Evolutionary conservation across 2,797 vertebrate species (phyloP).

Genomic region (Neomorphus geoffroyi): DNA sequence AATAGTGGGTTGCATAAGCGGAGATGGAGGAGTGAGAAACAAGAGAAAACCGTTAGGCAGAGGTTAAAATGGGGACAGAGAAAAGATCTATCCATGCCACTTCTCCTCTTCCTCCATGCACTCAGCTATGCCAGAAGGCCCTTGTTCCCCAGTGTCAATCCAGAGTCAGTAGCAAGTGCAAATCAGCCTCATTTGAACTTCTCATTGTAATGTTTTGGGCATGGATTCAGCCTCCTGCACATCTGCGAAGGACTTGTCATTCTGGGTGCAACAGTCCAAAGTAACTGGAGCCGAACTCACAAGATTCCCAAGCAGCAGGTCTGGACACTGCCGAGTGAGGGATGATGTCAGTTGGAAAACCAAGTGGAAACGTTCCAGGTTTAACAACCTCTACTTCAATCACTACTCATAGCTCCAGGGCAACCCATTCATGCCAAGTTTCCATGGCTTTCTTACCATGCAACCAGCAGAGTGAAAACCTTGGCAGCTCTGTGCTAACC

Average conservation of each 20-base stretch:
- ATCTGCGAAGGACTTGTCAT: background rate
- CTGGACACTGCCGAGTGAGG: background rate
- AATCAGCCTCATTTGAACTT: fast-evolving
- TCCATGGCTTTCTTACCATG: constrained; percentile 9
- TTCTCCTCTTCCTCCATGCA: background rate
- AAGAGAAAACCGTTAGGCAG: background rate
- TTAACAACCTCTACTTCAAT: constrained; percentile 10
- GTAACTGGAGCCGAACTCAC: background rate
- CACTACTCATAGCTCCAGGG: background rate
- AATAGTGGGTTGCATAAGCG: background rate
- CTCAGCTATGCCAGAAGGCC: background rate
- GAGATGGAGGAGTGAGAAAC: background rate
- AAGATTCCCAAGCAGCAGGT: background rate
- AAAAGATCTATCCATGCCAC: background rate
- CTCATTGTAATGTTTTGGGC: background rate
- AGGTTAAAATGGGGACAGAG: background rate
- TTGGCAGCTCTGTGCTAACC: constrained; percentile 9
- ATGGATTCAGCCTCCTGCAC: background rate
- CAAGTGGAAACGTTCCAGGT: background rate
- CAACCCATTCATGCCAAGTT: constrained; percentile 11
- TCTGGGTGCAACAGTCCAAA: background rate
- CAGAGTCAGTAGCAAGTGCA: background rate
- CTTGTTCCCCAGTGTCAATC: background rate
- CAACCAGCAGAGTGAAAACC: background rate
- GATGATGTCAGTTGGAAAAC: background rate